phyloP scores from a whole-genome alignment of 2,113 vertebrate species.

The Pycnonotus jocosus region DNA sequence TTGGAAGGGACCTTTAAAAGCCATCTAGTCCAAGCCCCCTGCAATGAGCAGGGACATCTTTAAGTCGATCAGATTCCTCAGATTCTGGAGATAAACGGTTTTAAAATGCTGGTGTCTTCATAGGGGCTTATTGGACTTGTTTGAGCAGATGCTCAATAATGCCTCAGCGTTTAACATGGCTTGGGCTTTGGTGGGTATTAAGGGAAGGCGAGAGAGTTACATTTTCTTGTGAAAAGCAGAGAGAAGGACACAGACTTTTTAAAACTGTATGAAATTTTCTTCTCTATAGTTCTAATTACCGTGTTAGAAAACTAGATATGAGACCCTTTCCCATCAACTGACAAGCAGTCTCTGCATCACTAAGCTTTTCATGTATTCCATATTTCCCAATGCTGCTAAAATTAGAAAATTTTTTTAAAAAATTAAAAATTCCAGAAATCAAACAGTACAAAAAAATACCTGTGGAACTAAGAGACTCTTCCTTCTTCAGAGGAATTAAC shows the following conservation, averaged over 20 bases:
- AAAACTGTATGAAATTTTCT: neutral
- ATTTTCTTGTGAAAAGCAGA: neutral
- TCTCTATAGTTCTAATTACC: neutral
- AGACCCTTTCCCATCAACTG: neutral
- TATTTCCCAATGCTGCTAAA: neutral
- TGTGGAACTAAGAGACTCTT: neutral
- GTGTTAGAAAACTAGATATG: neutral
- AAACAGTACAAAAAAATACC: neutral
- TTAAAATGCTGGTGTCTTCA: neutral
- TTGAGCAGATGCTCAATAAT: neutral
- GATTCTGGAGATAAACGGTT: neutral
- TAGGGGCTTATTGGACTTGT: neutral
- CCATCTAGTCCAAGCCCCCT: neutral
- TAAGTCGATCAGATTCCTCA: neutral
- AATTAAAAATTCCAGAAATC: neutral
- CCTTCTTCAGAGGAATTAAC: neutral
- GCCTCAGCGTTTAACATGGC: neutral
- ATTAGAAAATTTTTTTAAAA: neutral
- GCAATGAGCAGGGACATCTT: neutral
- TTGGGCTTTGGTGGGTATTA: neutral
- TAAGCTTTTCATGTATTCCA: accelerated
- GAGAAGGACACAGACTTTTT: neutral
- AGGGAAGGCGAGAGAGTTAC: neutral
- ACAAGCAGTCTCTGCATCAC: neutral
- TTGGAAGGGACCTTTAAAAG: neutral